These are phyloP conservation scores for Drosophila pegasa DNA, from an alignment of 2,888 invertebrate genomes.

Conservation along the genomic window DNA sequence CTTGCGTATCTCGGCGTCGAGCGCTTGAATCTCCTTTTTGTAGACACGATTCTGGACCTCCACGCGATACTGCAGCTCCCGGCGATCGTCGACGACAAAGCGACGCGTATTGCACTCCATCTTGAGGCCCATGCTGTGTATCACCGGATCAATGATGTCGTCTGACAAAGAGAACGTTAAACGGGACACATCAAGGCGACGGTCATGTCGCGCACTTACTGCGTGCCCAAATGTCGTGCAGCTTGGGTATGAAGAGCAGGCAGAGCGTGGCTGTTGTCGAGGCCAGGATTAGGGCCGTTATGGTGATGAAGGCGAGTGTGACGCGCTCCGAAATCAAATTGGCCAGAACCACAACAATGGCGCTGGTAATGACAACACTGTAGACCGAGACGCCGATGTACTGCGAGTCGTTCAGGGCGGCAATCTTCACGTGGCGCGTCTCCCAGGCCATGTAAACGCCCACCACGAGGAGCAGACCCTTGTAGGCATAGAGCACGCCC, in stretches of 20 bases:
- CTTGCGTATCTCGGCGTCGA: constrained; percentile 91
- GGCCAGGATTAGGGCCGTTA: constrained; percentile 92
- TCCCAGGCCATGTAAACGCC: constrained; percentile 99
- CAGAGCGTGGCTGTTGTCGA: constrained; percentile 95
- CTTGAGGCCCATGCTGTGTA: constrained; percentile 94
- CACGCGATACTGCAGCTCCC: constrained; percentile 93
- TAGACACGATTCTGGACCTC: constrained; percentile 97
- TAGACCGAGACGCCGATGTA: constrained; percentile 97
- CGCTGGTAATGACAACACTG: constrained; percentile 94
- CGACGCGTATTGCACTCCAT: constrained; percentile 95
- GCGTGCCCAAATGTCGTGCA: constrained; percentile 89
- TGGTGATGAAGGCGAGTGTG: constrained; percentile 92
- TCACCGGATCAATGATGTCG: constrained; percentile 91
- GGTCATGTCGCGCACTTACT: constrained; percentile 84
- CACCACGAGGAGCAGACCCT: constrained; percentile 93
- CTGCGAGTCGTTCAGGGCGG: constrained; percentile 96
- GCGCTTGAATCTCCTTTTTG: constrained; percentile 91
- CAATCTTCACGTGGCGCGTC: constrained; percentile 95
- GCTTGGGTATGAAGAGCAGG: constrained; percentile 94
- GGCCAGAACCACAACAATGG: constrained; percentile 94
- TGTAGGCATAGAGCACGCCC: constrained; percentile 95
- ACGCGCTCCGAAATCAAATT: constrained; percentile 93
- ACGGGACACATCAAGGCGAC: neutral
- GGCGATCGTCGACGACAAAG: constrained; percentile 92
- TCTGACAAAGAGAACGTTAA: constrained; percentile 82